A percentile compares a stretch with the other conserved stretches of the same genome.
Conservation (phyloP, 1,140 invertebrate genomes). For the Coelopa frigida region DNA sequence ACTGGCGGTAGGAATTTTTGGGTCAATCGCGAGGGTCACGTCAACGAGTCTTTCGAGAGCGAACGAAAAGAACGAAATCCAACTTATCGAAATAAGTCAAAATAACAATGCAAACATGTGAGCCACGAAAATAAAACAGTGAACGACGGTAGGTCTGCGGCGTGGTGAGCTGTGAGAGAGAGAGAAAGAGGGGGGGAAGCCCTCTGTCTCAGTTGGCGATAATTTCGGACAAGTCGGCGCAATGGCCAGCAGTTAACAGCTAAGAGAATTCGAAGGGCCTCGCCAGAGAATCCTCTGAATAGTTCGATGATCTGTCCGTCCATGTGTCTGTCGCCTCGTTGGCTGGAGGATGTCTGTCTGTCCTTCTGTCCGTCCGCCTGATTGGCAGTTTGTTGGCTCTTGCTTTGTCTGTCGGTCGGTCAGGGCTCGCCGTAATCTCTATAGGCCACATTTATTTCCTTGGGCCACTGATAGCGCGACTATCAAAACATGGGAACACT, state of each 20-base stretch:
- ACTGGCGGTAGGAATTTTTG: no score
- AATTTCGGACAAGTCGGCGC: no score
- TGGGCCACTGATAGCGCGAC: conserved; percentile 43
- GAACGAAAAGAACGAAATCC: neutral
- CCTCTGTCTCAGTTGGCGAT: no score
- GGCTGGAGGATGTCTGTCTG: neutral
- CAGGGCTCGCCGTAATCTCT: conserved; percentile 27
- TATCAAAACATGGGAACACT: conserved; percentile 44
- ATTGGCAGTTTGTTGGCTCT: neutral
- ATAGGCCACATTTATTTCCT: conserved; percentile 45
- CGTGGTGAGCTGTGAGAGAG: neutral
- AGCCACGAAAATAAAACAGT: conserved; percentile 4
- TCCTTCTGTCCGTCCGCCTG: neutral
- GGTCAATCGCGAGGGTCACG: conserved; percentile 9
- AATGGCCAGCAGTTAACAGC: no score
- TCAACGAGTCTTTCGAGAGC: conserved; percentile 6
- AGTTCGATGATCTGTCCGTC: neutral
- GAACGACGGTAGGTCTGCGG: neutral
- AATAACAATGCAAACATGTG: neutral
- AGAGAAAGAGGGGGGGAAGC: no score
- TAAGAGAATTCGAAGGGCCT: no score
- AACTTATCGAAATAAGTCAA: neutral
- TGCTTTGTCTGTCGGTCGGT: neutral
- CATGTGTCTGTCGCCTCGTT: neutral
- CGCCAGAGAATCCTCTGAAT: no score